Evolutionary conservation across 2,113 vertebrate genomes (phyloP).

Genomic region (Phrynocephalus versicolor): DNA sequence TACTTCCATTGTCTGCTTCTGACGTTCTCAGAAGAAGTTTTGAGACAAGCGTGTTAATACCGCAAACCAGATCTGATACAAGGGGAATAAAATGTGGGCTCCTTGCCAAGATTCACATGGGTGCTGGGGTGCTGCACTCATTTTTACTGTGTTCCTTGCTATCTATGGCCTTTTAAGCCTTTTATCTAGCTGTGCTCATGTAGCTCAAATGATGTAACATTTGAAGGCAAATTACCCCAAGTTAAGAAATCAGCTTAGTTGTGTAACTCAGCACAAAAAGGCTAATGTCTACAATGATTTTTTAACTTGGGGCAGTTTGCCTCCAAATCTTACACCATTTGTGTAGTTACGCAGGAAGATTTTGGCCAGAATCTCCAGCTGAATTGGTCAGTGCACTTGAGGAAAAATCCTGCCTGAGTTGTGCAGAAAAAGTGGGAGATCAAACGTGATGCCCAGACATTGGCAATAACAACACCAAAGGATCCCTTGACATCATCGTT

Average conservation of each 20-base stretch:
- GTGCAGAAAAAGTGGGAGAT: not conserved
- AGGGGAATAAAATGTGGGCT: not conserved
- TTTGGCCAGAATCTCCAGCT: not conserved
- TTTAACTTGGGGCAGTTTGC: too few species aligned
- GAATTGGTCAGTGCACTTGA: constrained; percentile 1
- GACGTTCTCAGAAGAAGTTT: not conserved
- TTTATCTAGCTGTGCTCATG: too few species aligned
- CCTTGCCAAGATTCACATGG: not conserved
- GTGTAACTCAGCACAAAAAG: too few species aligned
- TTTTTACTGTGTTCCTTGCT: not conserved
- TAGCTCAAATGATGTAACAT: too few species aligned
- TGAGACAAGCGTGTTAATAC: not conserved
- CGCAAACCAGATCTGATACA: not conserved
- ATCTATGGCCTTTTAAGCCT: not conserved
- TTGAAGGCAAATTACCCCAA: too few species aligned
- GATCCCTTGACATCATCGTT: not conserved
- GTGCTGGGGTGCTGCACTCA: not conserved
- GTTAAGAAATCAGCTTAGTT: too few species aligned
- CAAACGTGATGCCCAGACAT: not conserved
- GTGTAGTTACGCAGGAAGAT: too few species aligned
- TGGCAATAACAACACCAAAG: not conserved
- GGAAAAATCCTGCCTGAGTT: not conserved
- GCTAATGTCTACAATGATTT: too few species aligned
- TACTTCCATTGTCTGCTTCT: not conserved
- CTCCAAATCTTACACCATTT: too few species aligned